Conservation (phyloP, 2,797 vertebrate species). For the Semotilus atromaculatus region DNA sequence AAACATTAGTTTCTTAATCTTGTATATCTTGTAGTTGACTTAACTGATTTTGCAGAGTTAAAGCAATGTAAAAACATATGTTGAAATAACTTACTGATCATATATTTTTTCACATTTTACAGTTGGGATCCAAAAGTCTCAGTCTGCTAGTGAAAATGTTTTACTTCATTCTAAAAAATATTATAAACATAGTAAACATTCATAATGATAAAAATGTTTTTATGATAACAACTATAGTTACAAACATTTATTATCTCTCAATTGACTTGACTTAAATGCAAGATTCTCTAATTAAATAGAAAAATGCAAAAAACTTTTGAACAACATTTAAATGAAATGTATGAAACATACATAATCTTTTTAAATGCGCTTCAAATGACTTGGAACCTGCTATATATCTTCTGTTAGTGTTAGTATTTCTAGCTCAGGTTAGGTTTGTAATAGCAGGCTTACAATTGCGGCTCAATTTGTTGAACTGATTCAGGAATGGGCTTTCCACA, state of each 20-base stretch:
- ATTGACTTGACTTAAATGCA: not conserved
- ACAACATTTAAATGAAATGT: too few species aligned
- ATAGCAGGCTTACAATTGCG: slow-evolving; percentile 2
- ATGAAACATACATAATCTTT: not conserved
- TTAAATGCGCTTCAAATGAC: not conserved
- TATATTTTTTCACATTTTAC: too few species aligned
- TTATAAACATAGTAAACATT: not conserved
- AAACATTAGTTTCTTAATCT: too few species aligned
- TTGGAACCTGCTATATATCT: not conserved
- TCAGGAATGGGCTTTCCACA: slow-evolving; percentile 7
- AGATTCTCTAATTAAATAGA: not conserved
- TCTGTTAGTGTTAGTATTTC: not conserved
- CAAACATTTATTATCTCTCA: not conserved
- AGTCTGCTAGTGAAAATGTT: not conserved
- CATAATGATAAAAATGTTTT: not conserved
- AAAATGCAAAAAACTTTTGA: not conserved
- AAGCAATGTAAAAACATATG: too few species aligned
- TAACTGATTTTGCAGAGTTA: too few species aligned
- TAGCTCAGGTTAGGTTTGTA: not conserved
- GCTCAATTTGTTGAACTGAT: slow-evolving; percentile 22
- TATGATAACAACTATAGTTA: not conserved
- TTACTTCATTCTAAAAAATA: not conserved
- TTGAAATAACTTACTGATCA: too few species aligned
- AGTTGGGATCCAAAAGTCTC: not conserved
- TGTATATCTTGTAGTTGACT: too few species aligned